A percentile compares a stretch with the other conserved stretches of the same genome.
phyloP scores from a whole-genome alignment of 2,113 vertebrate species.

The Stegastes partitus region DNA sequence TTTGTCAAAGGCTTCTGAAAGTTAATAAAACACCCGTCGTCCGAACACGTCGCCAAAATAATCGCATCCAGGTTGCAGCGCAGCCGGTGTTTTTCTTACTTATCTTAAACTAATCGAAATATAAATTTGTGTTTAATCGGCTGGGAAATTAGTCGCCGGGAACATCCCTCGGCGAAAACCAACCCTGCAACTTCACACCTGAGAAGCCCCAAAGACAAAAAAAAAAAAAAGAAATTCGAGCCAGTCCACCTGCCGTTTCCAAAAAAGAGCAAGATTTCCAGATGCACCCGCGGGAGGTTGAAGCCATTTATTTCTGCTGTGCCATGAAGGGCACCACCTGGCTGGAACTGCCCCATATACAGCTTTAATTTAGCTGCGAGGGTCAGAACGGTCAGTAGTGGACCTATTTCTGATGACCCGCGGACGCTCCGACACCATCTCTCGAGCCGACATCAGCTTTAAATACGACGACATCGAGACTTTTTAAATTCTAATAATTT shows the following conservation, averaged over 20 bases:
- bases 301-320: conserved; percentile 42
- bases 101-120: too few relatives aligned
- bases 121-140: too few relatives aligned
- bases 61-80: too few relatives aligned
- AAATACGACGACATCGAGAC: neutral
- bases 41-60: too few relatives aligned
- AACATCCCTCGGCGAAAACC: neutral
- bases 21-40: too few relatives aligned
- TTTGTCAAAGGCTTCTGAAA: too few relatives aligned
- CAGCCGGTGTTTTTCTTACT: too few relatives aligned
- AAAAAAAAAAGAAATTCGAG: too few relatives aligned
- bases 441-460: neutral
- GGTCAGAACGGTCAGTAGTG: conserved; percentile 51
- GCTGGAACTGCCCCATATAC: conserved; percentile 61
- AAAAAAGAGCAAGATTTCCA: conserved; percentile 35
- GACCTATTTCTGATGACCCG: conserved; percentile 38
- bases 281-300: conserved; percentile 5
- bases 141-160: too few relatives aligned
- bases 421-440: neutral
- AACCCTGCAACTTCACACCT: neutral
- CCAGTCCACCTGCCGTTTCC: conserved; percentile 42
- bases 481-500: neutral
- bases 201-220: neutral
- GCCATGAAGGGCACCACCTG: conserved; percentile 67
- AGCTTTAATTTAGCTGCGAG: conserved; percentile 70